Evolutionary conservation across 1,140 invertebrate genomes (phyloP).

Genomic region (Metaphire vulgaris): DNA sequence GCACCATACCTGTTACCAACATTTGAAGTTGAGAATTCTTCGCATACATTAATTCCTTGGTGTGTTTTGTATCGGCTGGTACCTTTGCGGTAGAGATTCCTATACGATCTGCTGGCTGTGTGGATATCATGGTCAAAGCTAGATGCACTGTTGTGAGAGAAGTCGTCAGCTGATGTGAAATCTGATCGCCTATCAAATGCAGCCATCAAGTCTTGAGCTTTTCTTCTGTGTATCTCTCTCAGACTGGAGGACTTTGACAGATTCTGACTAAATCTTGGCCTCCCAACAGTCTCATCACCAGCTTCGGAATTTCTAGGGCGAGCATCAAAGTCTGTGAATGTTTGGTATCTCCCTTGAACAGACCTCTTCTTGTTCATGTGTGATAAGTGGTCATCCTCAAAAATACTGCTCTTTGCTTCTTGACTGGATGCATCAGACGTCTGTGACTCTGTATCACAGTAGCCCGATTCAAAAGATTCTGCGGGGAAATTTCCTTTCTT

Average conservation of each 20-base stretch:
- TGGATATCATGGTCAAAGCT: too few species aligned
- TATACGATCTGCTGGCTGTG: too few species aligned
- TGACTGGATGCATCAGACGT: not conserved
- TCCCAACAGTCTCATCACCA: not conserved
- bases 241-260: not conserved
- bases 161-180: too few species aligned
- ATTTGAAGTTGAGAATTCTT: not conserved
- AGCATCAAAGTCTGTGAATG: not conserved
- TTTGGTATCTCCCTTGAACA: not conserved
- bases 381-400: not conserved
- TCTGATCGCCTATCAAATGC: too few species aligned
- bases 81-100: too few species aligned
- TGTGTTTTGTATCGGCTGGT: not conserved
- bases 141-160: not conserved
- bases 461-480: not conserved
- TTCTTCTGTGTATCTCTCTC: not conserved
- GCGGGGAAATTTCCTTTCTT: not conserved
- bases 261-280: not conserved
- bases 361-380: not conserved
- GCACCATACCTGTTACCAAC: not conserved
- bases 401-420: not conserved
- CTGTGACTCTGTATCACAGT: not conserved
- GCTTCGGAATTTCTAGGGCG: not conserved
- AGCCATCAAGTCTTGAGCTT: not conserved
- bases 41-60: not conserved